A percentile compares a stretch with the other conserved stretches of the same genome.
These are phyloP conservation scores for Brachionus angularis DNA, from an alignment of 1,140 invertebrate species.

Conservation along the genomic window DNA sequence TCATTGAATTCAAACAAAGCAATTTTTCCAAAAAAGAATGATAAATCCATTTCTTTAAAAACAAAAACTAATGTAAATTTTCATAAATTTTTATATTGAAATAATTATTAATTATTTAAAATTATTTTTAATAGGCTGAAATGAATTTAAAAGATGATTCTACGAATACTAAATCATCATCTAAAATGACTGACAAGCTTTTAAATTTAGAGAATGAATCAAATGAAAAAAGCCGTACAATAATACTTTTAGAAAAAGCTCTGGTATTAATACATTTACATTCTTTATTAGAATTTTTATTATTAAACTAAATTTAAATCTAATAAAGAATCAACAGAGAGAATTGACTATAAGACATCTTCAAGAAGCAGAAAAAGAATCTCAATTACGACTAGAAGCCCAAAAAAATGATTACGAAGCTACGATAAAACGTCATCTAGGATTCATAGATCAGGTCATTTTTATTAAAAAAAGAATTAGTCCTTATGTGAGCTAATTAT, in stretches of 20 bases:
- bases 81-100: too few relatives aligned
- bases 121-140: neutral
- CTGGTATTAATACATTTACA: conserved; percentile 48
- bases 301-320: too few relatives aligned
- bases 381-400: conserved; percentile 48
- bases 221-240: conserved; percentile 55
- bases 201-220: conserved; percentile 54
- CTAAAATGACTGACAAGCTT: conserved; percentile 47
- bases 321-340: conserved; percentile 55
- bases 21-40: too few relatives aligned
- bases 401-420: conserved; percentile 59
- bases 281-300: neutral
- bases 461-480: conserved; percentile 45
- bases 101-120: too few relatives aligned
- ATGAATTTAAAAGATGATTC: neutral
- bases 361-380: conserved; percentile 56
- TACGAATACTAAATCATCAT: neutral
- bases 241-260: conserved; percentile 57
- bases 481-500: neutral
- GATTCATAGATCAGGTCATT: conserved; percentile 58
- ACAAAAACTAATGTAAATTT: too few relatives aligned
- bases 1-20: too few relatives aligned
- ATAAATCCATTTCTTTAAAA: too few relatives aligned
- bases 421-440: conserved; percentile 57
- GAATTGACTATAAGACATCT: conserved; percentile 58